Conservation (phyloP, 2,113 vertebrate genomes). For the Xiphophorus couchianus region DNA sequence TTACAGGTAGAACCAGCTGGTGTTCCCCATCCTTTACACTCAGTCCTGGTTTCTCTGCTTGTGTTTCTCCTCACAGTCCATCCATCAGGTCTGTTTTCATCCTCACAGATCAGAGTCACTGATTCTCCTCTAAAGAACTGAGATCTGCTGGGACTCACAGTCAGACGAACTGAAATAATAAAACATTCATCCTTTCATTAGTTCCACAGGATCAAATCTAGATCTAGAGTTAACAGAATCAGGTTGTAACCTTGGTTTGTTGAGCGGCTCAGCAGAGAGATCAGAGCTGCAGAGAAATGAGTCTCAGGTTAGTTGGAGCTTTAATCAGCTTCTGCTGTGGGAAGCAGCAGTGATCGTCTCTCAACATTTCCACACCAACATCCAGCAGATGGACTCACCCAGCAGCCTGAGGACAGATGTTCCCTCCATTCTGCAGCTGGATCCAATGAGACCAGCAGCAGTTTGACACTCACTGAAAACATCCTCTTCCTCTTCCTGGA, state of each 20-base stretch:
- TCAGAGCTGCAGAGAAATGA: too few species aligned
- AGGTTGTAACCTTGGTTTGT: too few species aligned
- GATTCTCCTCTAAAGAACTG: background rate
- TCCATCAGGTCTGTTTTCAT: background rate
- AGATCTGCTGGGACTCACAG: constrained; percentile 1
- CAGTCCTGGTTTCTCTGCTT: too few species aligned
- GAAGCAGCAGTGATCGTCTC: background rate
- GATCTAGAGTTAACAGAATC: too few species aligned
- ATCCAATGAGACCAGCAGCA: too few species aligned
- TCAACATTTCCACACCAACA: constrained; percentile 9
- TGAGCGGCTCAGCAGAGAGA: too few species aligned
- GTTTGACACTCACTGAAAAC: background rate
- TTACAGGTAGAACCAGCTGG: background rate
- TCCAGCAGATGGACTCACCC: constrained; percentile 19
- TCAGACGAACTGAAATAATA: background rate
- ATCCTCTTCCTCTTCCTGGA: background rate
- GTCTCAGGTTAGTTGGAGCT: too few species aligned
- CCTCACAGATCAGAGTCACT: constrained; percentile 2
- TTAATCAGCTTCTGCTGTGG: too few species aligned
- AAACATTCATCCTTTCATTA: too few species aligned
- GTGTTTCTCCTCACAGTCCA: constrained; percentile 2
- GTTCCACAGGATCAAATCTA: too few species aligned
- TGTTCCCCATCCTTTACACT: too few species aligned
- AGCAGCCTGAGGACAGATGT: constrained; percentile 10
- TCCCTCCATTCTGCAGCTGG: constrained; percentile 15